Percentiles rank a stretch among this genome's conserved stretches.
Conservation (phyloP, 1,140 invertebrate genomes). For the Linepithema humile region DNA sequence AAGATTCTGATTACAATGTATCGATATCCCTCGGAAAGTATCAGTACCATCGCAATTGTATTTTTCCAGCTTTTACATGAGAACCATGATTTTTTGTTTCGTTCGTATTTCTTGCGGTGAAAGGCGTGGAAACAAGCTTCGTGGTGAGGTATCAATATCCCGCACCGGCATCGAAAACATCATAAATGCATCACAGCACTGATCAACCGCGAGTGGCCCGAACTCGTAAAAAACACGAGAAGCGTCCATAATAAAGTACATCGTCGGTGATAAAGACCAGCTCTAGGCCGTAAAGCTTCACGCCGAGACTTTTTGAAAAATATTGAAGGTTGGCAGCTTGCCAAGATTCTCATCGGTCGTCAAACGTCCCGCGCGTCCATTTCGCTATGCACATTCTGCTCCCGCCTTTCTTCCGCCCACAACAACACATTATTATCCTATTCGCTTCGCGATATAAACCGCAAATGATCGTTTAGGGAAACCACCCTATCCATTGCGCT, state of each 20-base stretch:
- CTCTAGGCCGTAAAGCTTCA: conserved; percentile 30
- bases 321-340: conserved; percentile 74
- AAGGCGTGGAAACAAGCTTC: background rate
- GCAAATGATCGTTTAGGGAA: conserved; percentile 30
- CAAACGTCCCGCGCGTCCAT: conserved; percentile 54
- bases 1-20: background rate
- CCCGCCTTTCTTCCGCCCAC: conserved; percentile 29
- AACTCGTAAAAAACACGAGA: background rate
- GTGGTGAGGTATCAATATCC: background rate
- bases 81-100: background rate
- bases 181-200: conserved; percentile 29
- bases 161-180: conserved; percentile 35
- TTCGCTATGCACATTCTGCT: conserved; percentile 19
- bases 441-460: conserved; percentile 45
- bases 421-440: conserved; percentile 56
- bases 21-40: background rate
- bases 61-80: background rate
- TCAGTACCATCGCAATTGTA: background rate
- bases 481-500: background rate
- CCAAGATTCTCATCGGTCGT: conserved; percentile 68
- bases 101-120: background rate
- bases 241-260: conserved; percentile 47
- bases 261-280: conserved; percentile 56
- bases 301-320: conserved; percentile 70
- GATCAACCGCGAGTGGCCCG: background rate